Evolutionary conservation across 2,113 vertebrate genomes (phyloP).

Genomic region (Sturnus vulgaris): DNA sequence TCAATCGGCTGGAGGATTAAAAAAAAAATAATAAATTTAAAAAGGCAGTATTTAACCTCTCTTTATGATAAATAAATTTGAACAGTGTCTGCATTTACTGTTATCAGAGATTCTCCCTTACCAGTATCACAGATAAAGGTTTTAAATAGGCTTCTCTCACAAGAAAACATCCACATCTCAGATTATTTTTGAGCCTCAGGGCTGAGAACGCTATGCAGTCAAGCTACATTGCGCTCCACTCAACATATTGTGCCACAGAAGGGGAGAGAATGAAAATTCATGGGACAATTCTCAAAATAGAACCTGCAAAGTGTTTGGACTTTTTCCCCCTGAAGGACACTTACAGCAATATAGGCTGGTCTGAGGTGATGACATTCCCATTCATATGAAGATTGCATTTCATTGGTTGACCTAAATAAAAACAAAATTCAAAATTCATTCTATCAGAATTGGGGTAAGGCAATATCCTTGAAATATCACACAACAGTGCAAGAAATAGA

Average conservation of each 20-base stretch:
- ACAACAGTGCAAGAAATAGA: not conserved
- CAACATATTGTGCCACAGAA: not conserved
- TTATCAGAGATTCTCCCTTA: not conserved
- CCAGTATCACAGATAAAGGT: not conserved
- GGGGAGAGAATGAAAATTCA: not conserved
- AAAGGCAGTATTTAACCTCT: not conserved
- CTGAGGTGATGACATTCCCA: slow-evolving; percentile 95
- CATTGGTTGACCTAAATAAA: slow-evolving; percentile 90
- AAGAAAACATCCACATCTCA: not conserved
- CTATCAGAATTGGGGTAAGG: not conserved
- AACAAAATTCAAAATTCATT: not conserved
- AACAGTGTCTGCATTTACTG: not conserved
- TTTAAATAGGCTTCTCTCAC: not conserved
- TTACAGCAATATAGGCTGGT: slow-evolving; percentile 97
- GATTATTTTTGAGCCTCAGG: not conserved
- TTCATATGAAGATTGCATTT: slow-evolving; percentile 98
- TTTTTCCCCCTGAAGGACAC: slow-evolving; percentile 1
- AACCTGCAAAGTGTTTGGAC: not conserved
- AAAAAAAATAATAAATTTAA: not conserved
- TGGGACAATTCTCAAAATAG: not conserved
- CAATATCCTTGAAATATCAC: not conserved
- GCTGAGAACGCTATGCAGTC: not conserved
- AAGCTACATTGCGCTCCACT: not conserved
- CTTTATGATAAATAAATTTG: not conserved
- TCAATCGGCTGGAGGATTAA: slow-evolving; percentile 80